A percentile compares a stretch with the other conserved stretches of the same genome.
These are phyloP conservation scores for Polyergus mexicanus DNA, from an alignment of 1,140 invertebrate species.

Conservation along the genomic window DNA sequence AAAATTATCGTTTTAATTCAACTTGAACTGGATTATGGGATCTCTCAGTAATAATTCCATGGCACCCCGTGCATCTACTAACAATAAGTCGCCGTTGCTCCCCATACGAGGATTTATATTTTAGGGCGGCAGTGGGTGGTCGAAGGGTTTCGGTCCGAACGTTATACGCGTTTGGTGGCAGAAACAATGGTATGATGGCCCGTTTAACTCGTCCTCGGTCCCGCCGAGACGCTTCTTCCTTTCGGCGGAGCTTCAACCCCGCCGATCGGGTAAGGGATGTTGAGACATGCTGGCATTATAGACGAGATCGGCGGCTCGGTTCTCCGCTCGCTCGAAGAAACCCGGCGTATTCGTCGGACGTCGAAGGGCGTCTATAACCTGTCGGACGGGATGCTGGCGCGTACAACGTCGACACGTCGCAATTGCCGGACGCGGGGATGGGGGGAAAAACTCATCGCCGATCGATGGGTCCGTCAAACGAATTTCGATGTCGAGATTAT, in stretches of 20 bases:
- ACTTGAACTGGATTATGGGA: not conserved
- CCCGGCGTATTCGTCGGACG: constrained; percentile 69
- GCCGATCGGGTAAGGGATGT: not conserved
- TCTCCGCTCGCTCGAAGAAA: constrained; percentile 69
- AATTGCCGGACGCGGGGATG: not conserved
- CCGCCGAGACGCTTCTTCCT: constrained; percentile 4
- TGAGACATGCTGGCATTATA: constrained; percentile 57
- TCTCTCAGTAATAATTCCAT: not conserved
- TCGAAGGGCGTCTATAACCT: constrained; percentile 66
- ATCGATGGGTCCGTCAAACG: constrained; percentile 73
- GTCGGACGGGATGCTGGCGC: constrained; percentile 63
- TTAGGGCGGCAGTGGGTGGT: constrained; percentile 37
- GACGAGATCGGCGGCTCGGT: constrained; percentile 67
- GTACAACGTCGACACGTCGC: constrained; percentile 22
- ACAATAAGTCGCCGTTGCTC: not conserved
- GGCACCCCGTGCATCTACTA: not conserved
- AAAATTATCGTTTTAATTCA: not conserved
- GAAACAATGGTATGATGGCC: constrained; percentile 79
- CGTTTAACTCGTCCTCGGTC: constrained; percentile 75
- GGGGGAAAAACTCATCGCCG: constrained; percentile 58
- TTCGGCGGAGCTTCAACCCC: constrained; percentile 59
- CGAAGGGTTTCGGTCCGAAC: constrained; percentile 46
- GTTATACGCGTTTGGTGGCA: constrained; percentile 78
- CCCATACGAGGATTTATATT: constrained; percentile 48
- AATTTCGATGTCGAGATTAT: constrained; percentile 73